Evolutionary conservation across 35 echinoderm and acorn worm species (phyloP).

Genomic region (Eucidaris tribuloides): DNA sequence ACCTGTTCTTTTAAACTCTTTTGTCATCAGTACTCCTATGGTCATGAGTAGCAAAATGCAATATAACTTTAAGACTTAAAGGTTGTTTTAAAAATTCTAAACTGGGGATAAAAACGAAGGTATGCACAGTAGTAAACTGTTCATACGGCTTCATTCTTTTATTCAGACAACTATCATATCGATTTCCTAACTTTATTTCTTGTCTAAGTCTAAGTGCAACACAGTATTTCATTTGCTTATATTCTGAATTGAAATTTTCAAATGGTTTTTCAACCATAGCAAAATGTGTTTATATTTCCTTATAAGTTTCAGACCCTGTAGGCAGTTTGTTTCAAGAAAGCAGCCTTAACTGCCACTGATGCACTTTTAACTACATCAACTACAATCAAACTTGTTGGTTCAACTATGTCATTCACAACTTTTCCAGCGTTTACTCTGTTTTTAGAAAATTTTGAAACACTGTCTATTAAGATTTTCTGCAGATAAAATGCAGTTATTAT

Average conservation of each 20-base stretch:
- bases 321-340: slow-evolving; percentile 12
- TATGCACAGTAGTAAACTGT: not conserved
- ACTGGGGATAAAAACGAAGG: slow-evolving; percentile 9
- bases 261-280: slow-evolving; percentile 40
- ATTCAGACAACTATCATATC: not conserved
- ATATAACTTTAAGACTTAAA: slow-evolving; percentile 3
- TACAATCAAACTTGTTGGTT: slow-evolving; percentile 17
- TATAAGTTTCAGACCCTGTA: slow-evolving; percentile 18
- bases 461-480: slow-evolving; percentile 10
- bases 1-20: no score
- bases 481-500: slow-evolving; percentile 23
- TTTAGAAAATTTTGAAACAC: slow-evolving; percentile 16
- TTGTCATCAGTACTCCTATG: slow-evolving; percentile 21
- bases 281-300: slow-evolving; percentile 44
- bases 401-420: slow-evolving; percentile 17
- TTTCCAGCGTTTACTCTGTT: slow-evolving; percentile 29
- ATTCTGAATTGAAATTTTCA: slow-evolving; percentile 30
- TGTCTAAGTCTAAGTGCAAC: not conserved
- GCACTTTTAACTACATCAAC: slow-evolving; percentile 40
- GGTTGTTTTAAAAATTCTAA: not conserved
- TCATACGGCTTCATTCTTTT: slow-evolving; percentile 26
- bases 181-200: not conserved
- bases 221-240: slow-evolving; percentile 25
- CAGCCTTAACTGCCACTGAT: slow-evolving; percentile 11
- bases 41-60: slow-evolving; percentile 22